Base-by-base conservation (phyloP, 2,888 invertebrate species). In the Drepana falcataria region DNA sequence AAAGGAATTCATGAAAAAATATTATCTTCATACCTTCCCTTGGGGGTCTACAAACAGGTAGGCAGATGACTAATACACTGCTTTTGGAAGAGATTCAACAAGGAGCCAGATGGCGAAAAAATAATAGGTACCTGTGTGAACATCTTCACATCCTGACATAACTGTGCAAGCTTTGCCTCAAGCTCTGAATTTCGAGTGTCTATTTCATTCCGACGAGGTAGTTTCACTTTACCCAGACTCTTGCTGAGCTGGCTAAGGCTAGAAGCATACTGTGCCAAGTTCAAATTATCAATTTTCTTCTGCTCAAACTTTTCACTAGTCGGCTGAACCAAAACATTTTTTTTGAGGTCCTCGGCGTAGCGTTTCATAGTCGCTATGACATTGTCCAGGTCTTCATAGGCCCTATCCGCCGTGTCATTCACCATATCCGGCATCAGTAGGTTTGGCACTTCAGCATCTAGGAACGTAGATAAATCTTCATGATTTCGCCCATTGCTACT, bases 241-340 rank as follows among this genome's bases (percentile, higher is more conserved):
- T 88, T 87, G n/a, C 75, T 68, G n/a, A 89, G 65, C 47, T 83
- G 78, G 52, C 87, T 82, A 49, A 91, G 64, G 55, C 77, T 85
- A 1, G 64, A 54, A 2, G 85, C 85, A 69, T 86, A 88, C 48
- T 81, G 75, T 34, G 76, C 75, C 49, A 87, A 63, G 55, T 90
- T 75, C 47, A 89, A 55, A 33, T 68, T 65, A 4, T 69, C 71
- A 55, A 81, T 66, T 35, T 72, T 66, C 51, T 59, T 64, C 0
- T 55, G 52, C 4, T 51, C 40, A n/a, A 33, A 40, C 33, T 33
- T 51, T 9, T 40, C 7, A 2, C 40, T 7, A 2, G 33, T n/a
- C 34, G 69, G 60, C 47, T 75, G 63, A 35, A 68, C 21, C 0
- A 55, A 51, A 0, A 64, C 59, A 9, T 78, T 81, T 49, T 81